These are phyloP conservation scores for Astur gentilis DNA, from an alignment of 2,113 vertebrate species.

Conservation along the genomic window DNA sequence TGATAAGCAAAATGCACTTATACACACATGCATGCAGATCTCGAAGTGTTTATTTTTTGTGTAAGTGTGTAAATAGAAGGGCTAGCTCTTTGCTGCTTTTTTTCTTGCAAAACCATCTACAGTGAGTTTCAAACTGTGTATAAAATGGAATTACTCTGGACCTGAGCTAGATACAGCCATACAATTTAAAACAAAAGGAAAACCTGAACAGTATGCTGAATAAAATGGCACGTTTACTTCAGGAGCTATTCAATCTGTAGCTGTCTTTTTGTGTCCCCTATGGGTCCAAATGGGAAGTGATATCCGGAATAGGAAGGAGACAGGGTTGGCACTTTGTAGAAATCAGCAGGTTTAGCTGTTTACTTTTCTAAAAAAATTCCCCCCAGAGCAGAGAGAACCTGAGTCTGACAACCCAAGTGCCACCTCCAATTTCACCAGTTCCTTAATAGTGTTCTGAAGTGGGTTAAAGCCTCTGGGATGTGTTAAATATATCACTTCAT, in stretches of 20 bases:
- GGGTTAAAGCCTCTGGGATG: neutral
- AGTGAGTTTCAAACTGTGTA: neutral
- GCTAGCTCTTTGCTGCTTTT: neutral
- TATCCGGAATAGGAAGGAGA: neutral
- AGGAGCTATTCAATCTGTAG: neutral
- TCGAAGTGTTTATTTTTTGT: no score
- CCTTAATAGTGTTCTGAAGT: neutral
- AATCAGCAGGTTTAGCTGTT: neutral
- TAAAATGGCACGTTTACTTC: neutral
- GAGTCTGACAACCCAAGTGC: neutral
- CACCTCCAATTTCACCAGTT: neutral
- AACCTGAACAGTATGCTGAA: neutral
- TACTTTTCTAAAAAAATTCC: neutral
- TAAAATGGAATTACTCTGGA: neutral
- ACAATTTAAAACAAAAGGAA: neutral
- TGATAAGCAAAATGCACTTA: neutral
- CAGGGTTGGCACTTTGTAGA: neutral
- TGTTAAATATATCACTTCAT: neutral
- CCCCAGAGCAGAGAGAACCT: neutral
- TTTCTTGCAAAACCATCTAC: neutral
- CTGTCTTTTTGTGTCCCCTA: neutral
- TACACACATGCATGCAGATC: neutral
- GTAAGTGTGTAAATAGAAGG: neutral
- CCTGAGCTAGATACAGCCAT: neutral
- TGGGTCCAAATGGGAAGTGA: neutral